phyloP scores from a whole-genome alignment of 2,888 invertebrate genomes.

The Axea sp. region DNA sequence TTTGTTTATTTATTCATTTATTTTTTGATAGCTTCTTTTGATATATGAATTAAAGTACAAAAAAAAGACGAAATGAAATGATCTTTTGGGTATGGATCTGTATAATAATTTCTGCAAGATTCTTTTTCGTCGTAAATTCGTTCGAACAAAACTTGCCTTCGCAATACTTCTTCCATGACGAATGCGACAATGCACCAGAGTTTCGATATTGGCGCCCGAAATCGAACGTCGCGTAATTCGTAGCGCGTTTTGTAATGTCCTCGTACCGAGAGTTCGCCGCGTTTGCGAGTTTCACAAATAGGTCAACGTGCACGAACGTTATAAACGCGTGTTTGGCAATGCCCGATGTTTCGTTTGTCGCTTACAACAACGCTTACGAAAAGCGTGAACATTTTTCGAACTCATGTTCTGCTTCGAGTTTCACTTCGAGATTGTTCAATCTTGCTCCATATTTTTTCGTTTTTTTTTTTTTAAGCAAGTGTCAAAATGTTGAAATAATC shows the following conservation, averaged over 20 bases:
- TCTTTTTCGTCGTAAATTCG: conserved; percentile 19
- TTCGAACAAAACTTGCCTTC: conserved; percentile 30
- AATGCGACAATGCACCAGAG: conserved; percentile 41
- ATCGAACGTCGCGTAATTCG: conserved; percentile 53
- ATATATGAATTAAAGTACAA: too few species aligned
- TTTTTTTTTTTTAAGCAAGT: too few species aligned
- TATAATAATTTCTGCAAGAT: not conserved
- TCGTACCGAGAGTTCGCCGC: conserved; percentile 25
- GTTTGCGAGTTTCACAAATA: conserved; percentile 55
- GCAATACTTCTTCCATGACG: conserved; percentile 46
- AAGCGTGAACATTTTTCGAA: conserved; percentile 16
- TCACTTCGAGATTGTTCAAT: conserved; percentile 4
- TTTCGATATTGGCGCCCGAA: conserved; percentile 51
- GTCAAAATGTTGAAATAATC: conserved; percentile 18
- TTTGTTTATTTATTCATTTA: too few species aligned
- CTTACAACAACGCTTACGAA: conserved; percentile 18
- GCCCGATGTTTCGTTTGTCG: conserved; percentile 25
- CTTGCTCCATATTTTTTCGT: too few species aligned
- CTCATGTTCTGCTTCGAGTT: conserved; percentile 7
- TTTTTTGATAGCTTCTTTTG: too few species aligned
- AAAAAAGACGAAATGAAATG: conserved; percentile 16
- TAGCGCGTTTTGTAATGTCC: conserved; percentile 49
- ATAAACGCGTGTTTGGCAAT: conserved; percentile 45
- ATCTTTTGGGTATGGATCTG: conserved; percentile 9
- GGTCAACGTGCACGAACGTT: conserved; percentile 51